Percentiles rank a stretch among this genome's conserved stretches.
phyloP scores from a whole-genome alignment of 2,113 vertebrate genomes.

The Aphyosemion australe region DNA sequence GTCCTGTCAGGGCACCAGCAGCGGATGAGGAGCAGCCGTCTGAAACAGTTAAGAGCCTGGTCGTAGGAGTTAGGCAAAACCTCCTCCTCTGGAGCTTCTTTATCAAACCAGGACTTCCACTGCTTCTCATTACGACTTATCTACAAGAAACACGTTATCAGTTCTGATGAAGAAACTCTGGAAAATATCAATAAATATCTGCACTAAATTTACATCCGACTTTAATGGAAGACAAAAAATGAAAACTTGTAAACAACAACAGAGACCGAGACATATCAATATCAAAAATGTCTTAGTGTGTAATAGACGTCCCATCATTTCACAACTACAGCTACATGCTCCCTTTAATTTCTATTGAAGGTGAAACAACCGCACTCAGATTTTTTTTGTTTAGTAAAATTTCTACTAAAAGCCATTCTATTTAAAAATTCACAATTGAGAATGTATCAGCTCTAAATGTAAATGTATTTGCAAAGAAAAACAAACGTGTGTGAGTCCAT shows the following conservation, averaged over 20 bases:
- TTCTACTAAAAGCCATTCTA: too few relatives aligned
- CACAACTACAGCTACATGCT: too few relatives aligned
- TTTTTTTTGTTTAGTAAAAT: too few relatives aligned
- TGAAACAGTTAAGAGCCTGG: constrained; percentile 88
- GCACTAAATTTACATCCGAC: constrained; percentile 4
- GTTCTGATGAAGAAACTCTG: constrained; percentile 9
- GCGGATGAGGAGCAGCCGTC: constrained; percentile 90
- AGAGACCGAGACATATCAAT: background rate
- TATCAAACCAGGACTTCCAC: constrained; percentile 97
- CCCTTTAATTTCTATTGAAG: too few relatives aligned
- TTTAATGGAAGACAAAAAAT: background rate
- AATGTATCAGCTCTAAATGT: too few relatives aligned
- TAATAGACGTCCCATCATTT: too few relatives aligned
- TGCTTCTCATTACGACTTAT: constrained; percentile 89
- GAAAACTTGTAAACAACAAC: background rate
- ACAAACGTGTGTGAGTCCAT: background rate
- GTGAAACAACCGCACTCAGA: too few relatives aligned
- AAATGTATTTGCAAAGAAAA: too few relatives aligned
- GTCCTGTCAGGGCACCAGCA: constrained; percentile 97
- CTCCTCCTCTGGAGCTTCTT: constrained; percentile 93
- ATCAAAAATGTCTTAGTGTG: background rate
- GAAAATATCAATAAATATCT: background rate
- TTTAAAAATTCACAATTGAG: too few relatives aligned
- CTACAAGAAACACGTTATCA: constrained; percentile 71
- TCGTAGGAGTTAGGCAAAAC: constrained; percentile 87